phyloP scores from a whole-genome alignment of 2,888 invertebrate genomes.

The Therioaphis trifolii region DNA sequence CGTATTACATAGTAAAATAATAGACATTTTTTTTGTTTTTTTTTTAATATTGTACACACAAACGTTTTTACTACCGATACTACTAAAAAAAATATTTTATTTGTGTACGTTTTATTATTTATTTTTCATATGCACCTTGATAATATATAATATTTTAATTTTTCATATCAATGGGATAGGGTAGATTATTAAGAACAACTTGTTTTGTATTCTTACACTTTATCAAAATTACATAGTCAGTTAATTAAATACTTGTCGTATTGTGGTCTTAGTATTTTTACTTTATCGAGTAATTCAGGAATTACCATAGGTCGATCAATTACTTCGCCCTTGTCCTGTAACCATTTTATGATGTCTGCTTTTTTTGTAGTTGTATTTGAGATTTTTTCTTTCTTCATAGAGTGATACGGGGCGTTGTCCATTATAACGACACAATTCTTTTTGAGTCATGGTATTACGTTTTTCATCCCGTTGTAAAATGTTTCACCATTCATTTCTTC shows the following conservation, averaged over 20 bases:
- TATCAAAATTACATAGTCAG: too few relatives aligned
- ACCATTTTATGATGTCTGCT: background rate
- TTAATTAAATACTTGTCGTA: background rate
- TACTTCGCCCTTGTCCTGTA: background rate
- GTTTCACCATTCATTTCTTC: constrained; percentile 64
- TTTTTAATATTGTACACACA: too few relatives aligned
- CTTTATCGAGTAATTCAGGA: background rate
- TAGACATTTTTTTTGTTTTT: too few relatives aligned
- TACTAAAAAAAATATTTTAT: too few relatives aligned
- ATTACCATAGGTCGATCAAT: background rate
- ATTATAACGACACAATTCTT: constrained; percentile 47
- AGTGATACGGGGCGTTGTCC: constrained; percentile 54
- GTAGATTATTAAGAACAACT: too few relatives aligned
- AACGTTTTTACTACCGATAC: too few relatives aligned
- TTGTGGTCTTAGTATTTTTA: background rate
- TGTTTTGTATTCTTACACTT: too few relatives aligned
- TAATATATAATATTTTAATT: too few relatives aligned
- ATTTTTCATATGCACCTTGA: too few relatives aligned
- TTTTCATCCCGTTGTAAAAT: constrained; percentile 37
- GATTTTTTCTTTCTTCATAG: background rate
- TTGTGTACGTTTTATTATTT: too few relatives aligned
- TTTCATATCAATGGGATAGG: too few relatives aligned
- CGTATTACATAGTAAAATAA: too few relatives aligned
- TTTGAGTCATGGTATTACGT: constrained; percentile 14
- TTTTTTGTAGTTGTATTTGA: background rate